Percentiles rank a stretch among this genome's conserved stretches.
These are phyloP conservation scores for Caenorhabditis sp. DNA, from an alignment of 2,888 invertebrate species.

Conservation along the genomic window DNA sequence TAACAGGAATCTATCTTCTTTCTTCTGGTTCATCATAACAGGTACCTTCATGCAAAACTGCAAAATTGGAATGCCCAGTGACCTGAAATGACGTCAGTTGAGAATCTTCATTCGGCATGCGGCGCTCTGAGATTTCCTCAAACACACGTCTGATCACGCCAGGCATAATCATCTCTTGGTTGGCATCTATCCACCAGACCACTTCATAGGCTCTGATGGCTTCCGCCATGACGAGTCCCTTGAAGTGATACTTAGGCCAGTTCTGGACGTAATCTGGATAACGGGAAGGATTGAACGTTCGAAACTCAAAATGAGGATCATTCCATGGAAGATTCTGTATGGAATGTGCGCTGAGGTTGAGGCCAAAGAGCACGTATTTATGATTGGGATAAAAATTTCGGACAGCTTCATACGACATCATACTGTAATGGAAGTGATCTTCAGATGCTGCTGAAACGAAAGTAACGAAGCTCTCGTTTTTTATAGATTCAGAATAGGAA, in stretches of 20 bases:
- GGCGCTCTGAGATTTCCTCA: background rate
- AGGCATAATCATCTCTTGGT: conserved; percentile 8
- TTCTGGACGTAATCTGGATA: conserved; percentile 3
- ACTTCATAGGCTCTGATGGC: conserved; percentile 16
- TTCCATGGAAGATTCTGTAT: background rate
- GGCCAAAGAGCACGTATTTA: conserved; percentile 28
- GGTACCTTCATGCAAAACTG: background rate
- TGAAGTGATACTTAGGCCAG: conserved; percentile 7
- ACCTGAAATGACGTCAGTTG: background rate
- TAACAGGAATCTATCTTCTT: no score
- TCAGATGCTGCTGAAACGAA: conserved; percentile 26
- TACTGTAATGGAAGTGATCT: conserved; percentile 16
- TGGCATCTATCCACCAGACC: conserved; percentile 39
- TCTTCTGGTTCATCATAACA: no score
- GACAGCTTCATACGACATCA: background rate
- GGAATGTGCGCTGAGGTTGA: background rate
- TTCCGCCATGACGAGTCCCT: conserved; percentile 33
- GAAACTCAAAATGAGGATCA: background rate
- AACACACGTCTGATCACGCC: background rate
- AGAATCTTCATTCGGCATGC: background rate
- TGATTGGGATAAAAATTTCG: conserved; percentile 39
- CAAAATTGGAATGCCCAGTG: background rate
- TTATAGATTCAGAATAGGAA: background rate
- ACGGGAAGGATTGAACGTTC: background rate
- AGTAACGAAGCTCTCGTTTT: background rate